phyloP scores from a whole-genome alignment of 2,797 vertebrate genomes.

The Pseudocheirus occidentalis region DNA sequence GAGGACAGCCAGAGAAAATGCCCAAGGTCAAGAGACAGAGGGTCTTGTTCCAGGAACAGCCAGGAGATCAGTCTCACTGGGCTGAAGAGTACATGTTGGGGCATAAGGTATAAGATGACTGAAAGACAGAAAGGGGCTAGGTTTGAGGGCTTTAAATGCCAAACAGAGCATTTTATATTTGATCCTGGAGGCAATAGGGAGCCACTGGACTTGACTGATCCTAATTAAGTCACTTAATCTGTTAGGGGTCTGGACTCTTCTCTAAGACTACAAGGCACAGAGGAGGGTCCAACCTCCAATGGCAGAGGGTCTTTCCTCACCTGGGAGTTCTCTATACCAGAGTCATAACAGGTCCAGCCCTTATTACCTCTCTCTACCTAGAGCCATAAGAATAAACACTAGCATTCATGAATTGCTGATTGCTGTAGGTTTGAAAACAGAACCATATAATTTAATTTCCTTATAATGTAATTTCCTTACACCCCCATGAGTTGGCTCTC shows the following conservation, averaged over 20 bases:
- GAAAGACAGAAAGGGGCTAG: not conserved
- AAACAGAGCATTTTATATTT: not conserved
- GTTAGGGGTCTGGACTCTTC: not conserved
- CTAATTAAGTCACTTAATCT: not conserved
- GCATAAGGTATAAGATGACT: not conserved
- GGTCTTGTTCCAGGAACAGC: not conserved
- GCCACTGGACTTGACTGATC: not conserved
- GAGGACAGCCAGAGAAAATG: too few species aligned
- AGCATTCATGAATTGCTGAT: not conserved
- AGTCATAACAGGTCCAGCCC: not conserved
- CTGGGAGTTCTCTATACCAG: not conserved
- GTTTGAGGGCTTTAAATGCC: not conserved
- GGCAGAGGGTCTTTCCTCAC: not conserved
- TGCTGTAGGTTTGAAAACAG: not conserved
- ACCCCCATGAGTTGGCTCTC: not conserved
- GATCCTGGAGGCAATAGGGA: not conserved
- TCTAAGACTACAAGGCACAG: not conserved
- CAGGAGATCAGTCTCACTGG: not conserved
- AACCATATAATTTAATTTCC: not conserved
- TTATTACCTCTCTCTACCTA: not conserved
- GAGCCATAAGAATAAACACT: not conserved
- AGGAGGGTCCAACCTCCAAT: not conserved
- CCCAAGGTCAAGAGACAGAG: too few species aligned
- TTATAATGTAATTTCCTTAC: not conserved
- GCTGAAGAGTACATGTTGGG: not conserved